phyloP scores from a whole-genome alignment of 2,113 vertebrate genomes.

The Columbina picui region DNA sequence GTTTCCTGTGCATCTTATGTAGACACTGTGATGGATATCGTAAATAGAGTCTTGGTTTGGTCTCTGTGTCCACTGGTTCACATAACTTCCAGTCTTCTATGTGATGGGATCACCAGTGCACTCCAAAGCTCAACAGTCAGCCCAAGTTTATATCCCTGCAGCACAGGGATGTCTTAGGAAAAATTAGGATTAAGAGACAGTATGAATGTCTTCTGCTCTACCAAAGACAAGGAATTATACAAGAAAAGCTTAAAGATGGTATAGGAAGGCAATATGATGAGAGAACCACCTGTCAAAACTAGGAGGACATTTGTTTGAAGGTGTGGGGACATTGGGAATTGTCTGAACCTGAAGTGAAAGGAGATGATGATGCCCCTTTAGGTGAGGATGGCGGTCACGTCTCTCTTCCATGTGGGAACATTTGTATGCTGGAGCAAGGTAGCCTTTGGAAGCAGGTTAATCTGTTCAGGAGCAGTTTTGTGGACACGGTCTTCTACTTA shows the following conservation, averaged over 20 bases:
- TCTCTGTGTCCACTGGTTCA: not conserved
- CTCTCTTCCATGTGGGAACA: fast-evolving
- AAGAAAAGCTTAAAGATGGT: not conserved
- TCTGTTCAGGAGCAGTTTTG: not conserved
- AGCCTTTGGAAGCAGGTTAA: not conserved
- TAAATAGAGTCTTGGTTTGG: not conserved
- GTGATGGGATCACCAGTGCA: not conserved
- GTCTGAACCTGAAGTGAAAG: not conserved
- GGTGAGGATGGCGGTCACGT: not conserved
- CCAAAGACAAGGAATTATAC: not conserved
- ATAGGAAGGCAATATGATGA: not conserved
- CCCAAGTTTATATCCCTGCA: not conserved
- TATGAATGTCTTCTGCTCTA: not conserved
- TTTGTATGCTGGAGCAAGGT: not conserved
- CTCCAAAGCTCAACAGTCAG: not conserved
- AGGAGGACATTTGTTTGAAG: not conserved
- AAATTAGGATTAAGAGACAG: not conserved
- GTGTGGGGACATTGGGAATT: not conserved
- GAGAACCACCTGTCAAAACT: not conserved
- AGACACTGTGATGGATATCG: not conserved
- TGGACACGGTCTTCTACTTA: not conserved
- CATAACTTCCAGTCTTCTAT: fast-evolving
- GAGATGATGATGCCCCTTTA: not conserved
- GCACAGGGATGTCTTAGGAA: not conserved
- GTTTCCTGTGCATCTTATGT: not conserved